Conservation (phyloP, 2,888 invertebrate genomes). For the Drosophila atroscutellata region DNA sequence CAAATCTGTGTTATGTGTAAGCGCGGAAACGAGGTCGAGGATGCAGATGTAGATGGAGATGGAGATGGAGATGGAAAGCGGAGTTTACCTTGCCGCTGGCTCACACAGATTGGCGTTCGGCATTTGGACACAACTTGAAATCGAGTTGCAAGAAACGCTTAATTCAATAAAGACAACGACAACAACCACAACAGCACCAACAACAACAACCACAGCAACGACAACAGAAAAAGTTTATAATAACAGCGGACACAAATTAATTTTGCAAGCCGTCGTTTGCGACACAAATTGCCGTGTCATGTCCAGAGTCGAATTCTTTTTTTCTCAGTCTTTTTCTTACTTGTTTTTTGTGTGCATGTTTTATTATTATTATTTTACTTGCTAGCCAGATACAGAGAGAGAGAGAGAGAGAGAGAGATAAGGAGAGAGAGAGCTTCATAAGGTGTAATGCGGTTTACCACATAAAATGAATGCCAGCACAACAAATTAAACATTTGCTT, state of each 20-base stretch:
- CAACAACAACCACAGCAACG: conserved; percentile 28
- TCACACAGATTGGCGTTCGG: conserved; percentile 45
- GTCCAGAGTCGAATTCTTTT: conserved; percentile 69
- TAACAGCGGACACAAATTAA: conserved; percentile 78
- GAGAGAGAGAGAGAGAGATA: conserved; percentile 9
- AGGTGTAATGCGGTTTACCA: conserved; percentile 28
- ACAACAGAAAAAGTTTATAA: conserved; percentile 61
- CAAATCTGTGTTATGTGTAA: neutral
- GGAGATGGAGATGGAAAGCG: conserved; percentile 5
- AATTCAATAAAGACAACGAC: conserved; percentile 69
- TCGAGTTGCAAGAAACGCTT: conserved; percentile 64
- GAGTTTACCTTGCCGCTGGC: conserved; percentile 64
- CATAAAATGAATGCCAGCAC: conserved; percentile 10
- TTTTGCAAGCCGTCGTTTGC: conserved; percentile 74
- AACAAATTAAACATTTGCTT: conserved; percentile 2
- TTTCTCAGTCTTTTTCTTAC: conserved; percentile 7
- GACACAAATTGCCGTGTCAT: conserved; percentile 79
- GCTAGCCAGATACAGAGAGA: conserved; percentile 19
- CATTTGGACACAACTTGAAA: conserved; percentile 73
- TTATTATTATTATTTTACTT: conserved; percentile 46
- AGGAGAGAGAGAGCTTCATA: conserved; percentile 28
- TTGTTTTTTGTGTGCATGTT: conserved; percentile 18
- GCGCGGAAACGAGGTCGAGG: conserved; percentile 7
- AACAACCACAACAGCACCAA: conserved; percentile 34
- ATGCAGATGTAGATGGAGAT: neutral